Base-by-base conservation (phyloP, 2,113 vertebrate species). In the Holacanthus passer region DNA sequence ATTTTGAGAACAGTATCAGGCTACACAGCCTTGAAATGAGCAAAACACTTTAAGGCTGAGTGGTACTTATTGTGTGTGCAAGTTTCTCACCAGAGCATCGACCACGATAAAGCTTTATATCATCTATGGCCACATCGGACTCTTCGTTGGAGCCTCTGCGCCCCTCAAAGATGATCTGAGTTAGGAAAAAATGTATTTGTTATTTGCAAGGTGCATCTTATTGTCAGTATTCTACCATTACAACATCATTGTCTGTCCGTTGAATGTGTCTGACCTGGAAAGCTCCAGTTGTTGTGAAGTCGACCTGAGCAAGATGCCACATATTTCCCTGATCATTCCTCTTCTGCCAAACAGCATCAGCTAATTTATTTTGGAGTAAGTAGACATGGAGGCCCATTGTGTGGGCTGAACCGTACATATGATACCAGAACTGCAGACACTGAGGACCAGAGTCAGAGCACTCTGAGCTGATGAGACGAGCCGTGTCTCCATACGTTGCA, bases 391-490 rank as follows among this genome's bases (percentile, higher is more conserved):
- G 91, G 32, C 92, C 92, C 96, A 96, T 96, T 14, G 86, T 77
- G 0, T 85, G 4, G 2, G 94, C 93, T 6, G 67, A 82, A 35
- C 96, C 96, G 0, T 96, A 94, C 94, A 97, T 96, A 89, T 96
- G 95, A 73, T 97, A 96, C 96, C 96, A 97, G 91, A 97, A 97
- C 83, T 94, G 93, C 73, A 97, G 93, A 89, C 96, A 97, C 76
- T 96, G 90, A 0, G 82, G 76, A 79, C 96, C 95, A 50, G 82
- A 56, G 3, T 76, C 80, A 11, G 82, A 74, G 78, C 96, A 96
- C 63, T 89, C 85, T 0, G 94, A 82, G 24, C 96, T 96, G 82
- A 94, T 66, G 50, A 97, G 89, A 1, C 90, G 92, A 47, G 95
- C 94, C 0, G 81, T 83, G 79, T 93, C 94, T 32, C 96, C 95